A percentile compares a stretch with the other conserved stretches of the same genome.
Conservation (phyloP, 2,113 vertebrate genomes). For the Hippocampus zosterae region DNA sequence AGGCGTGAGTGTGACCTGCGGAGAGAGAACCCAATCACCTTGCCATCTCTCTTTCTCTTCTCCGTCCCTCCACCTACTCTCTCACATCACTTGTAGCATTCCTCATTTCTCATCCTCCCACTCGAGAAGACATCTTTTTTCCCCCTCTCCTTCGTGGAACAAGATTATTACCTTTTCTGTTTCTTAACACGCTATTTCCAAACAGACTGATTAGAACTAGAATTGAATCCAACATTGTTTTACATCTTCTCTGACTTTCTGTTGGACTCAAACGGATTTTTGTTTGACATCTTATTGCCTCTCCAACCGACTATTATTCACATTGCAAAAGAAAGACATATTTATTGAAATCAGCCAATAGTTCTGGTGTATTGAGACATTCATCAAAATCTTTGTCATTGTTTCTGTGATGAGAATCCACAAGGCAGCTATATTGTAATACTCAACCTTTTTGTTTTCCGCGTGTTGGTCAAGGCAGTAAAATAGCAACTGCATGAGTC, state of each 20-base stretch:
- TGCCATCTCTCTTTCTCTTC: constrained; percentile 47
- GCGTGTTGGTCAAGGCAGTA: constrained; percentile 29
- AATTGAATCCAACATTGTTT: constrained; percentile 28
- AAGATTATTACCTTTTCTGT: constrained; percentile 30
- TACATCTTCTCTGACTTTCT: constrained; percentile 25
- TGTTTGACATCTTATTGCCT: constrained; percentile 13
- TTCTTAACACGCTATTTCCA: constrained; percentile 16
- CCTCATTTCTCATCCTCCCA: constrained; percentile 56
- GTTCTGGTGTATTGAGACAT: constrained; percentile 18
- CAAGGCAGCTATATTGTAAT: constrained; percentile 60
- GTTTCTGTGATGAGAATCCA: constrained; percentile 33
- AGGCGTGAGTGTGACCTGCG: constrained; percentile 76
- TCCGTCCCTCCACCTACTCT: constrained; percentile 47
- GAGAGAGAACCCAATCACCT: constrained; percentile 50
- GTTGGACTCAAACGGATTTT: constrained; percentile 17
- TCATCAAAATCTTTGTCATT: constrained; percentile 14
- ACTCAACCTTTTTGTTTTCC: constrained; percentile 28
- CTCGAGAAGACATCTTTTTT: constrained; percentile 38
- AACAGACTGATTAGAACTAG: constrained; percentile 39
- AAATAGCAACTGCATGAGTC: constrained; percentile 39
- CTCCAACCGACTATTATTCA: constrained; percentile 55
- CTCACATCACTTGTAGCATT: constrained; percentile 50
- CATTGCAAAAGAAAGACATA: constrained; percentile 28
- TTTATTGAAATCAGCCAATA: constrained; percentile 8
- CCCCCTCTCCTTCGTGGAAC: constrained; percentile 27